Evolutionary conservation across 1,140 invertebrate species (phyloP), one percentile per base, ranked within the genome.

Genomic region (Choristoneura fumiferana): DNA sequence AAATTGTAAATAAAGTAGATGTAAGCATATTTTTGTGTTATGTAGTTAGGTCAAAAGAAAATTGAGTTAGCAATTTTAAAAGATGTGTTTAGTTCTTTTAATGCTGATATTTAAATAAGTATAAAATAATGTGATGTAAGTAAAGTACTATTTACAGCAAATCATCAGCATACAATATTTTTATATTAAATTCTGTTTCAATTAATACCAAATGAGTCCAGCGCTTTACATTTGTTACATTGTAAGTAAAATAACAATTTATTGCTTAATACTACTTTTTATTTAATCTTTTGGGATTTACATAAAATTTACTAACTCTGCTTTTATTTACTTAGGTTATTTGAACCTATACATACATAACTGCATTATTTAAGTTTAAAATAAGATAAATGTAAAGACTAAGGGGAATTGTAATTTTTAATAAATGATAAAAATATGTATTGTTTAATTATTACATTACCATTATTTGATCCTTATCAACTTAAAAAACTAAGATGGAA

Each of bases 331-430:
- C 2, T 35, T 54, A 35, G 52, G 52, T 54, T 54, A 34, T 34
- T 1, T n/a, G 14, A 45, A 45, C 40, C 40, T 45, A 22, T 45
- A 18, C 17, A 18, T 45, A 22, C 9, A 22, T 22, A 18, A 15
- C 17, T 22, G n/a, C 40, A 18, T 15, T 45, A 45, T 22, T 45
- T 18, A 10, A 18, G 8, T 8, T 45, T 45, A 45, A 45, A 15
- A 22, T 22, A 22, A 22, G n/a, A n/a, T n/a, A n/a, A n/a, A n/a
- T 13, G 1, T 45, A 18, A 17, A 12, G 9, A 15, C 18, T 45
- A 45, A 45, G 40, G 39, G 40, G 40, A 45, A 45, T 45, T 45
- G 40, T 45, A 45, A 45, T 18, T 45, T 45, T 15, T 45, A 45
- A 45, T 45, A 45, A 45, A 45, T 45, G 40, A 10, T 45, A 17